Evolutionary conservation across 1,140 invertebrate species (phyloP).

Genomic region (Drosophila orena): DNA sequence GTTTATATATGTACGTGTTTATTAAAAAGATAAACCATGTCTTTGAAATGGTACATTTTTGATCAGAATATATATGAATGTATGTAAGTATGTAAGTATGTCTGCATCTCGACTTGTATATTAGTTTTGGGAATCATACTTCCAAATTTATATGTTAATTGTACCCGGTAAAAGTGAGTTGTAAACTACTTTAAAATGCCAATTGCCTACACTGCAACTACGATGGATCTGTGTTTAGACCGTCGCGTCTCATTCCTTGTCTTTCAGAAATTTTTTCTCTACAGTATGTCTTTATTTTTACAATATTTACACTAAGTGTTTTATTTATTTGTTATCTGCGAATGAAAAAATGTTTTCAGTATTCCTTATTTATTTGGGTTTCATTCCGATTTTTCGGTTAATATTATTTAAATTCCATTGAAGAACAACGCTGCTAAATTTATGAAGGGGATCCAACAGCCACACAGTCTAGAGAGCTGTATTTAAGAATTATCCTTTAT

Average conservation of each 20-base stretch:
- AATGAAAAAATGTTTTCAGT: constrained; percentile 39
- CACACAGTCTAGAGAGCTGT: constrained; percentile 28
- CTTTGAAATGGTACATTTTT: constrained; percentile 55
- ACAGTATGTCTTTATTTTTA: constrained; percentile 72
- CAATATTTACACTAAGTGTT: constrained; percentile 82
- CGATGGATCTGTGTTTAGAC: constrained; percentile 13
- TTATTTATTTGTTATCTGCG: constrained; percentile 35
- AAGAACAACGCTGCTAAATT: constrained; percentile 69
- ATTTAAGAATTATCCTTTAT: constrained; percentile 19
- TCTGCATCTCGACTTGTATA: constrained; percentile 26
- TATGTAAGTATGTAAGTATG: constrained; percentile 18
- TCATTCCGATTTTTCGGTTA: constrained; percentile 42
- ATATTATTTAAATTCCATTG: constrained; percentile 59
- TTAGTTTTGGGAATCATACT: constrained; percentile 19
- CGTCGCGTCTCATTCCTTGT: constrained; percentile 2
- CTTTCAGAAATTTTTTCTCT: constrained; percentile 18
- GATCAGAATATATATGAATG: constrained; percentile 38
- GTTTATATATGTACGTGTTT: constrained; percentile 48
- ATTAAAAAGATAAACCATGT: constrained; percentile 64
- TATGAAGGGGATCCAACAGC: constrained; percentile 51
- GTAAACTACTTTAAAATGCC: constrained; percentile 73
- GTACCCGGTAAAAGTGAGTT: constrained; percentile 44
- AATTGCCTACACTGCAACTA: constrained; percentile 55
- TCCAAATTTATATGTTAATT: constrained; percentile 41
- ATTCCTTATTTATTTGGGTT: constrained; percentile 47